Percentiles rank a stretch among this genome's conserved stretches.
Conservation (phyloP, 2,113 vertebrate genomes). For the Noctilio leporinus region DNA sequence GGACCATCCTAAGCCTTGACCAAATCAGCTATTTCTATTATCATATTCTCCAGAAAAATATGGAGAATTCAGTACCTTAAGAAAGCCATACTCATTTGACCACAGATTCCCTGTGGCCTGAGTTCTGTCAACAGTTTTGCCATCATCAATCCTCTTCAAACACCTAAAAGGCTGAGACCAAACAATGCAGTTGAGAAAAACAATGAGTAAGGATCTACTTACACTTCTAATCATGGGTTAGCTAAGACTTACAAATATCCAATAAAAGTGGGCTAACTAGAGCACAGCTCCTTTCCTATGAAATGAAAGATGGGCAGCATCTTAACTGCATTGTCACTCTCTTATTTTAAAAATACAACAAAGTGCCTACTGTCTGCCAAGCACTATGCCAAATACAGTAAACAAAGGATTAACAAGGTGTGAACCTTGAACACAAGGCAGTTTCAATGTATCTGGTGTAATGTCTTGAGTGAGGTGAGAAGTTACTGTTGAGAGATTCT, state of each 20-base stretch:
- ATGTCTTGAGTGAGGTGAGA: background rate
- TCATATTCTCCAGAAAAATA: background rate
- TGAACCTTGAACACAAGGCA: background rate
- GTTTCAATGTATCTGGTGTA: background rate
- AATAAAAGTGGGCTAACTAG: background rate
- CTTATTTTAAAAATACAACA: background rate
- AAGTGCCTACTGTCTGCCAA: background rate
- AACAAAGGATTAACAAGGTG: background rate
- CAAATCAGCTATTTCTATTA: background rate
- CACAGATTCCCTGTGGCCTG: background rate
- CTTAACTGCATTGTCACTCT: background rate
- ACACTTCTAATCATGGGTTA: background rate
- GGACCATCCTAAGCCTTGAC: background rate
- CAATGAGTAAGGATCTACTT: background rate
- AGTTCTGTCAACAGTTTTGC: background rate
- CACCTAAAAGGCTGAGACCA: background rate
- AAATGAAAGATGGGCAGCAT: background rate
- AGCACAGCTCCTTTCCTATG: background rate
- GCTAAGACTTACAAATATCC: background rate
- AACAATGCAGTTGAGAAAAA: conserved; percentile 7
- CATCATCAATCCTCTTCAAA: conserved; percentile 34
- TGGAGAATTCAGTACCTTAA: background rate
- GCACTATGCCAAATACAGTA: background rate
- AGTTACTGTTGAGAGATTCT: fast-evolving
- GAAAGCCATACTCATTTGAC: background rate